Percentiles rank a stretch among this genome's conserved stretches.
phyloP scores from a whole-genome alignment of 1,140 invertebrate species.

The Amphibalanus amphitrite region DNA sequence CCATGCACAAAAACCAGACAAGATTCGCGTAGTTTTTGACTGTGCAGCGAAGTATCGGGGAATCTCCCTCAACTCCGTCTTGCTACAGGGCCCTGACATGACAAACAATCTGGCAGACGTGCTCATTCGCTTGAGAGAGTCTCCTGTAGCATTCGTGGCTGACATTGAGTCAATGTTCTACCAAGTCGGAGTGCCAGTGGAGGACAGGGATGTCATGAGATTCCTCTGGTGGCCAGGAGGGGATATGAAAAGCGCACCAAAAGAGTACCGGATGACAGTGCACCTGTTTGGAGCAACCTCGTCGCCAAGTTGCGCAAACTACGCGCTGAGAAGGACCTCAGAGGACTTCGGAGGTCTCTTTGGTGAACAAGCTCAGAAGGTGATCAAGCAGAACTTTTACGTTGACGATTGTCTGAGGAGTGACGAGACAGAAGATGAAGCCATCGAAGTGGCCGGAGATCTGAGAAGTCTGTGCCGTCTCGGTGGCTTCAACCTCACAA shows the following conservation, averaged over 20 bases:
- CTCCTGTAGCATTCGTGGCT: slow-evolving; percentile 4
- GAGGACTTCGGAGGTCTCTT: neutral
- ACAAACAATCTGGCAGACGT: slow-evolving; percentile 11
- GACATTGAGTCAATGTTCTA: slow-evolving; percentile 13
- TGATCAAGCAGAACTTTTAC: neutral
- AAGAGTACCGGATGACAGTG: slow-evolving; percentile 3
- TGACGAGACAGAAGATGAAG: neutral
- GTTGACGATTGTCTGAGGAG: neutral
- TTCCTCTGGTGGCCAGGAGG: slow-evolving; percentile 7
- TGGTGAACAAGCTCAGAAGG: neutral
- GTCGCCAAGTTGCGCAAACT: neutral
- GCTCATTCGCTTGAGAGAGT: slow-evolving; percentile 5
- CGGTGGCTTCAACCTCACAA: too few relatives aligned
- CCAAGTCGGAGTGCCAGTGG: slow-evolving; percentile 8
- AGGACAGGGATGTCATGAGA: neutral
- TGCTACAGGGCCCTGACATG: slow-evolving; percentile 11
- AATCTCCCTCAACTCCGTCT: slow-evolving; percentile 6
- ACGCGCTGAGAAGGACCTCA: neutral
- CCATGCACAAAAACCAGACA: too few relatives aligned
- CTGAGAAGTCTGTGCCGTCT: too few relatives aligned
- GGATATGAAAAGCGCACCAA: neutral
- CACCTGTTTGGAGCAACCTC: slow-evolving; percentile 6
- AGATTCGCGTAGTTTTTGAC: slow-evolving; percentile 11
- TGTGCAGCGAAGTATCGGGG: slow-evolving; percentile 6
- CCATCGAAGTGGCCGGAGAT: too few relatives aligned